Percentiles rank a stretch among this genome's conserved stretches.
Evolutionary conservation across 35 echinoderm and acorn worm genomes (phyloP).

Genomic region (Diadema setosum): DNA sequence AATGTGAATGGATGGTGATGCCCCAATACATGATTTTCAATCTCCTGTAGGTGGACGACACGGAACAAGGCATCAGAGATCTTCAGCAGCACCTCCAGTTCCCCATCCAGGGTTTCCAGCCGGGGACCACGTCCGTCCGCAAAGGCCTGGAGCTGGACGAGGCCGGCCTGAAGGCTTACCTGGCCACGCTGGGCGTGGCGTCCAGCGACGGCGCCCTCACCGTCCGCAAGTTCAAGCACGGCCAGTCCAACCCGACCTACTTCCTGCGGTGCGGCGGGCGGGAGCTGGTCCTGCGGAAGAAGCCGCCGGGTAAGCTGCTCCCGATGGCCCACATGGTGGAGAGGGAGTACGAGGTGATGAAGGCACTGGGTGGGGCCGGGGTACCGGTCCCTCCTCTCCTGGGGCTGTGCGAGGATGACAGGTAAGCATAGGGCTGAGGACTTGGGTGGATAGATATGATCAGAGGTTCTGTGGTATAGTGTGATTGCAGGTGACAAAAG

Average conservation of each 20-base stretch:
- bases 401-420: constrained; percentile 76
- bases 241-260: constrained; percentile 98
- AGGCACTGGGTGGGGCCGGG: constrained; percentile 73
- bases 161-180: constrained; percentile 46
- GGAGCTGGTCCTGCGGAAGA: constrained; percentile 88
- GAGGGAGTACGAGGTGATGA: constrained; percentile 88
- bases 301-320: constrained; percentile 94
- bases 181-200: constrained; percentile 37
- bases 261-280: constrained; percentile 68
- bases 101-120: constrained; percentile 48
- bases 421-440: constrained; percentile 15
- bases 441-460: too few relatives aligned
- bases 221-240: constrained; percentile 88
- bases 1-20: too few relatives aligned
- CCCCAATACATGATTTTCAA: too few relatives aligned
- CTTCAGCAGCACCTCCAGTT: constrained; percentile 29
- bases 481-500: too few relatives aligned
- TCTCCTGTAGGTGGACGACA: constrained; percentile 71
- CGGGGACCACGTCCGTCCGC: constrained; percentile 72
- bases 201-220: constrained; percentile 44
- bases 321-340: constrained; percentile 93
- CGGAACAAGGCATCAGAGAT: constrained; percentile 53
- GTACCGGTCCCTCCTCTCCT: constrained; percentile 86
- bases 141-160: constrained; percentile 72
- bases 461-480: too few relatives aligned